Percentiles rank a stretch among this genome's conserved stretches.
phyloP scores from a whole-genome alignment of 1,140 invertebrate genomes.

The Leucophenga varia region DNA sequence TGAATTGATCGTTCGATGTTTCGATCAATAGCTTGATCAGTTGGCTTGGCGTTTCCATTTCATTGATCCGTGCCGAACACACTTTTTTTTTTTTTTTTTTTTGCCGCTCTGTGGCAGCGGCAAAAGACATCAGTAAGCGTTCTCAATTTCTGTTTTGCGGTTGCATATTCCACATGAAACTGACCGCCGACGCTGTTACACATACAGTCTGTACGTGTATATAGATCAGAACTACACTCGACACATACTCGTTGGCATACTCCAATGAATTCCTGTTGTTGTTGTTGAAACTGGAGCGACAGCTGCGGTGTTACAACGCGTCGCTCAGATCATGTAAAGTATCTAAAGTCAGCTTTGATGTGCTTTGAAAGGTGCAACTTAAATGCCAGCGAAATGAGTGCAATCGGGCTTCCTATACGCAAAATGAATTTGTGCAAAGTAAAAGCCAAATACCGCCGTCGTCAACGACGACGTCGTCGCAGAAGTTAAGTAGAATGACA shows the following conservation, averaged over 20 bases:
- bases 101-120: slow-evolving; percentile 20
- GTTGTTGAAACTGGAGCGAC: slow-evolving; percentile 1
- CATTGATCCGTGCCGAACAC: slow-evolving; percentile 51
- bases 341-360: slow-evolving; percentile 35
- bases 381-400: slow-evolving; percentile 2
- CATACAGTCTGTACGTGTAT: too few relatives aligned
- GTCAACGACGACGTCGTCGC: too few relatives aligned
- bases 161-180: slow-evolving; percentile 46
- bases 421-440: too few relatives aligned
- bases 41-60: slow-evolving; percentile 38
- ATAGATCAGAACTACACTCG: too few relatives aligned
- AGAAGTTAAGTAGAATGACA: too few relatives aligned
- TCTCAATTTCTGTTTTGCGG: slow-evolving; percentile 53
- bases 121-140: slow-evolving; percentile 44
- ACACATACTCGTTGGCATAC: too few relatives aligned
- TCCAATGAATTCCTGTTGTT: too few relatives aligned
- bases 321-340: too few relatives aligned
- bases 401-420: too few relatives aligned
- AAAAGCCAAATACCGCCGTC: too few relatives aligned
- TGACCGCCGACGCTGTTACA: slow-evolving; percentile 46
- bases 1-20: slow-evolving; percentile 19
- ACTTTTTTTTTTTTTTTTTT: neutral
- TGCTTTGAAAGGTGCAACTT: slow-evolving; percentile 36
- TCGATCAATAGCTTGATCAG: slow-evolving; percentile 9
- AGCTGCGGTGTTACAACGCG: slow-evolving; percentile 26